Base-by-base conservation (phyloP, 2,113 vertebrate species). In the Aythya baeri region DNA sequence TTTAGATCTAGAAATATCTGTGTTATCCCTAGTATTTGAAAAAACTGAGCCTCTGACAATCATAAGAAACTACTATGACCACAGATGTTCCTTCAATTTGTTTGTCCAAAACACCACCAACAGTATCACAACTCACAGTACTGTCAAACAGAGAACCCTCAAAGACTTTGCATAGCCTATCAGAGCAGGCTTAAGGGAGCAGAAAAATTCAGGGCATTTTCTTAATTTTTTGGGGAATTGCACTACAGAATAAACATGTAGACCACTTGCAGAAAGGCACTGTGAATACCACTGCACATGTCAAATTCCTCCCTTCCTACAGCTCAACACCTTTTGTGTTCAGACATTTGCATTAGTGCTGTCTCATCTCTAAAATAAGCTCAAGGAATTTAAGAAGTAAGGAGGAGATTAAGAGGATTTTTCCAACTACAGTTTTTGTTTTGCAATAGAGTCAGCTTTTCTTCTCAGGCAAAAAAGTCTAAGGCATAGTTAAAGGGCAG, bases 361-460 rank as follows among this genome's bases (percentile, higher is more conserved):
- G 32, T 31, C 26, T 83, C 3, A 5, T 41, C 41, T 89, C 63
- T 66, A 81, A 95, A 88, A 91, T 41, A 59, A 77, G 67, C 25
- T 57, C 22, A 38, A 82, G 41, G 31, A 75, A 68, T 79, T 52
- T 31, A 50, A 49, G 55, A 73, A 74, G 13, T n/a, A 17, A 92
- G 23, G 38, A 18, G 16, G 11, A 3, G 44, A 61, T 88, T 63
- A 77, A 62, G 26, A 55, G 34, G 34, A 38, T 68, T 29, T 81
- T 93, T 88, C 76, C 17, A 68, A 2, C 59, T 49, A 43, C 3
- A 3, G 38, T 82, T 90, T 75, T 66, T 91, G 36, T 86, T 95
- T 94, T 88, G 66, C 44, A 79, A 55, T 26, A 95, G 57, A 91
- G 18, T 8, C 83, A 81, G 52, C 38, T 96, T 96, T 89, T 65